Evolutionary conservation across 2,888 invertebrate species (phyloP).

Genomic region (Arge pagana): DNA sequence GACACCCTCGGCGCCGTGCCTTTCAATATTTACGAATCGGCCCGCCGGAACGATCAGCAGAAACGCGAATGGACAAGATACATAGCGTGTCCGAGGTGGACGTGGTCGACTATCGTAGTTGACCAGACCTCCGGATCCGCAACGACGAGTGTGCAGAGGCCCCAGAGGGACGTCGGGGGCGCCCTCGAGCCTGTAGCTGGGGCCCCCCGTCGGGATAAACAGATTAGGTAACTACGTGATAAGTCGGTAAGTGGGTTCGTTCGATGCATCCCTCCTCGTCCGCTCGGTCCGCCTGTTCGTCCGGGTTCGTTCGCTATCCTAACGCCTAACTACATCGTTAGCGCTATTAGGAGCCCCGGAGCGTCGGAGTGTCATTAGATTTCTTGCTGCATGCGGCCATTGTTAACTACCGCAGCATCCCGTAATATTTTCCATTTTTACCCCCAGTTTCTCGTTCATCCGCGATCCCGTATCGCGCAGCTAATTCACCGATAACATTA

Average conservation of each 20-base stretch:
- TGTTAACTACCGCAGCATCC: no score
- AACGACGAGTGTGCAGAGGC: conserved; percentile 26
- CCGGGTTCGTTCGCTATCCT: conserved; percentile 49
- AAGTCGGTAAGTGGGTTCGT: conserved; percentile 59
- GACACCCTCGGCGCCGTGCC: no score
- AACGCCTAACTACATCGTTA: conserved; percentile 58
- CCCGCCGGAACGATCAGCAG: no score
- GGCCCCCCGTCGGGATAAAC: conserved; percentile 54
- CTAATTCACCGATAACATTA: no score
- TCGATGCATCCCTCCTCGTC: conserved; percentile 35
- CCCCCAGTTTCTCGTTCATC: no score
- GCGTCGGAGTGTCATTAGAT: conserved; percentile 57
- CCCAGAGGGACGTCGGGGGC: conserved; percentile 50
- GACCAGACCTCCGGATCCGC: neutral
- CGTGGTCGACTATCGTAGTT: no score
- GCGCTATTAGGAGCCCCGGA: conserved; percentile 53
- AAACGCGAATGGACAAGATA: no score
- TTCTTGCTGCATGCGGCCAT: conserved; percentile 47
- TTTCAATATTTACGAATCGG: no score
- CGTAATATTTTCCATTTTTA: no score
- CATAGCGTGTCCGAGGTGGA: no score
- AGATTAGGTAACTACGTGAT: conserved; percentile 60
- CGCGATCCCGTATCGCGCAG: no score
- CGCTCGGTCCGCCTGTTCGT: conserved; percentile 25
- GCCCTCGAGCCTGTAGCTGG: conserved; percentile 41